Evolutionary conservation across 2,888 invertebrate species (phyloP), one percentile per base, ranked within the genome.

Genomic region (Lissonota sp.): DNA sequence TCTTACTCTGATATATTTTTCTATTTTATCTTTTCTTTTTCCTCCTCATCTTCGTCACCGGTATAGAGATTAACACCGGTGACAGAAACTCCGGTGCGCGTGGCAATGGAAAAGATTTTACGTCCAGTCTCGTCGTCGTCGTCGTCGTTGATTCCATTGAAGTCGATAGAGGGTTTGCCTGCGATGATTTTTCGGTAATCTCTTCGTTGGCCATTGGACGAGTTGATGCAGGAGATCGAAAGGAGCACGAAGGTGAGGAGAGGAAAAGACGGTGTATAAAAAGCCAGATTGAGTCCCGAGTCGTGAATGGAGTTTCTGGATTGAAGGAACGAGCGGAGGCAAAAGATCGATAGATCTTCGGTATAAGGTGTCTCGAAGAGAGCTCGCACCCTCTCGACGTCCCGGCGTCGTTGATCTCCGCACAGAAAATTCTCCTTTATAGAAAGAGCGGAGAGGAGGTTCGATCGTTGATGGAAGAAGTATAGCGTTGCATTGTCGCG

Each of bases 401-500:
- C 51, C 49, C 46, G 26, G 49, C 46, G 44, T 40, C 37, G 42
- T 14, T 42, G 53, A 67, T 63, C 60, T 53, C 40, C 58, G 6
- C 49, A 4, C 12, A 14, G 16, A 53, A 37, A 60, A 69, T 42
- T 63, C 44, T 37, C 12, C 60, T 64, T 58, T 63, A 71, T 39
- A 79, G 67, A 55, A 53, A 44, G 14, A 37, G 44, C 64, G 5
- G 62, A 71, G 75, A 72, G 57, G 80, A 80, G 26, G 64, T 63
- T 80, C 78, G 70, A 77, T 82, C 71, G 49, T 53, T 67, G 66
- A 70, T 53, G 80, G 58, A 39, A 74, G 79, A 80, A 82, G 75
- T 75, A 84, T 83, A 83, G 86, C 74, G 82, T 70, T 70, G 83
- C 85, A 89, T 89, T 89, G 88, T 90, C 87, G 83, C 85, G 85